phyloP scores from a whole-genome alignment of 2,797 vertebrate species.

The Sciurus vulgaris region DNA sequence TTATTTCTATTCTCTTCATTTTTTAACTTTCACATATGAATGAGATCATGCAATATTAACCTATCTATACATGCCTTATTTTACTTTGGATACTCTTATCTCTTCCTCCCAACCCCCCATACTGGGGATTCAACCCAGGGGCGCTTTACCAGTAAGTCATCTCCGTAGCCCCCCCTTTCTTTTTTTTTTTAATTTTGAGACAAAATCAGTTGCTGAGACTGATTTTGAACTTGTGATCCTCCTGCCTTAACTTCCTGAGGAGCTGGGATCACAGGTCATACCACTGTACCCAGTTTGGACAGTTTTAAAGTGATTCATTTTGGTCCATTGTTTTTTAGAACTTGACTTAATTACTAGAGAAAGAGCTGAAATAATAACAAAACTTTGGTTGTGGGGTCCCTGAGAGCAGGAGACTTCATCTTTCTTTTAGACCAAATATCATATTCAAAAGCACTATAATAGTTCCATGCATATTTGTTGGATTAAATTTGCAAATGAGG shows the following conservation, averaged over 20 bases:
- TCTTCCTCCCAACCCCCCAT: too few species aligned
- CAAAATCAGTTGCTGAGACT: too few species aligned
- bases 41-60: neutral
- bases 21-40: neutral
- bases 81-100: neutral
- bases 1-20: too few species aligned
- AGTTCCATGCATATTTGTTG: neutral
- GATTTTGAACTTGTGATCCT: too few species aligned
- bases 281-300: too few species aligned
- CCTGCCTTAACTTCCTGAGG: too few species aligned
- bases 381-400: neutral
- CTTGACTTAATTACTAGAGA: slow-evolving; percentile 34
- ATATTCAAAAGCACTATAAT: neutral
- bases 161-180: too few species aligned
- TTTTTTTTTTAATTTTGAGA: too few species aligned
- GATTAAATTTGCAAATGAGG: neutral
- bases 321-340: slow-evolving; percentile 46
- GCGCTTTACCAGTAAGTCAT: too few species aligned
- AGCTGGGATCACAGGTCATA: too few species aligned
- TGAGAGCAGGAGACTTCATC: neutral
- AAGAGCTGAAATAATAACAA: neutral
- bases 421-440: neutral
- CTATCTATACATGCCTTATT: neutral
- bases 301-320: slow-evolving; percentile 12
- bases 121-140: too few species aligned